phyloP scores from a whole-genome alignment of 2,888 invertebrate species.

The Pedicia rivosa region DNA sequence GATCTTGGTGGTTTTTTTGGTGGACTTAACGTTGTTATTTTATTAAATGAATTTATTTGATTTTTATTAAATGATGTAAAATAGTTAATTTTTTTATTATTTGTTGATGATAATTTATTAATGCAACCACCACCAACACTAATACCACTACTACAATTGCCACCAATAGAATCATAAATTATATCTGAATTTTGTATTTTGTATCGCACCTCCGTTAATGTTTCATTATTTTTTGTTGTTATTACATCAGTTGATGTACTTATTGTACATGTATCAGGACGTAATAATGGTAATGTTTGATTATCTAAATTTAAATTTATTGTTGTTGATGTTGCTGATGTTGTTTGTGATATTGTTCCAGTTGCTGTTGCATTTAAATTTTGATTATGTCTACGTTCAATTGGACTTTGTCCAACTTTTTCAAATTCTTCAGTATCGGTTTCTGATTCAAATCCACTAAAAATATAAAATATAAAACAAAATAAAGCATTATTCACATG shows the following conservation, averaged over 20 bases:
- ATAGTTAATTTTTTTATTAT: no score
- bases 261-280: constrained; percentile 14
- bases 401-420: constrained; percentile 48
- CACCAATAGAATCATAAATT: constrained; percentile 2
- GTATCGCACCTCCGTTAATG: constrained; percentile 23
- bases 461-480: constrained; percentile 12
- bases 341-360: constrained; percentile 34
- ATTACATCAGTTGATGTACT: constrained; percentile 20
- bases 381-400: constrained; percentile 24
- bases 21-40: constrained; percentile 13
- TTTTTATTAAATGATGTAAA: not conserved
- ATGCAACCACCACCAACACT: not conserved
- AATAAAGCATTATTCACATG: not conserved
- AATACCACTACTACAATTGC: not conserved
- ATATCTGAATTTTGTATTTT: not conserved
- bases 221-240: constrained; percentile 22
- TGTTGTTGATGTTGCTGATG: constrained; percentile 16
- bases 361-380: constrained; percentile 20
- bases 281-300: constrained; percentile 4
- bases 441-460: constrained; percentile 63
- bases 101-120: not conserved
- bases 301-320: constrained; percentile 13
- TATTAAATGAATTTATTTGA: constrained; percentile 3
- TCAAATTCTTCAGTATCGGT: constrained; percentile 73
- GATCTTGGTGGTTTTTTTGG: constrained; percentile 32